Evolutionary conservation across 2,797 vertebrate genomes (phyloP).

Genomic region (Denticeps clupeoides): DNA sequence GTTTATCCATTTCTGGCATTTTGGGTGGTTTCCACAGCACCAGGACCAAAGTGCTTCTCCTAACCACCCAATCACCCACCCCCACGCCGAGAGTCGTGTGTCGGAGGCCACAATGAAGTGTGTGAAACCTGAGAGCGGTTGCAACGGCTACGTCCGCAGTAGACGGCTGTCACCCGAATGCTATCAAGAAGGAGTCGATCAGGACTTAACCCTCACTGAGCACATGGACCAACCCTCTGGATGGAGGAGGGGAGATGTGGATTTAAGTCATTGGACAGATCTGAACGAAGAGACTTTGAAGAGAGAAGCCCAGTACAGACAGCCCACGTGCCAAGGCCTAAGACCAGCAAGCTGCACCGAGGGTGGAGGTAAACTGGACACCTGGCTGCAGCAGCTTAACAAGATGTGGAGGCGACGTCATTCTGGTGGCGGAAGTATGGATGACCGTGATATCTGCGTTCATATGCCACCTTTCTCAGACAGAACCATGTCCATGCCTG

Average conservation of each 20-base stretch:
- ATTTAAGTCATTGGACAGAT: slow-evolving; percentile 44
- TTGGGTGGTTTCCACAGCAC: slow-evolving; percentile 20
- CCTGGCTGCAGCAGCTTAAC: slow-evolving; percentile 48
- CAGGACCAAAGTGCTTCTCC: slow-evolving; percentile 27
- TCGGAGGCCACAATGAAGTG: too few relatives aligned
- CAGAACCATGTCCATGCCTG: slow-evolving; percentile 33
- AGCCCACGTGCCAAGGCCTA: too few relatives aligned
- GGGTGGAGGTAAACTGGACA: slow-evolving; percentile 41
- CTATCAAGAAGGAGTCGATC: slow-evolving; percentile 33
- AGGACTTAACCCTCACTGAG: slow-evolving; percentile 37
- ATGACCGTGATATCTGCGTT: not conserved
- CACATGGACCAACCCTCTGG: slow-evolving; percentile 30
- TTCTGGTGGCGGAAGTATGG: slow-evolving; percentile 9
- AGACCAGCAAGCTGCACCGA: slow-evolving; percentile 58
- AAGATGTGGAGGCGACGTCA: slow-evolving; percentile 25
- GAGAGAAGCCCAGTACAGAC: too few relatives aligned
- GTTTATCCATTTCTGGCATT: slow-evolving; percentile 19
- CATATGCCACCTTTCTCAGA: slow-evolving; percentile 24
- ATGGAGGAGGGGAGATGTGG: slow-evolving; percentile 54
- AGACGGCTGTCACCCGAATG: slow-evolving; percentile 37
- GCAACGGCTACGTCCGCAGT: not conserved
- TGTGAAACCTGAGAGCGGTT: slow-evolving; percentile 41
- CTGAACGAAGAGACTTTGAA: not conserved
- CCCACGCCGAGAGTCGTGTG: too few relatives aligned
- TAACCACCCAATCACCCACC: too few relatives aligned